Base-by-base conservation (phyloP, 2,797 vertebrate genomes). In the Mus caroli region DNA sequence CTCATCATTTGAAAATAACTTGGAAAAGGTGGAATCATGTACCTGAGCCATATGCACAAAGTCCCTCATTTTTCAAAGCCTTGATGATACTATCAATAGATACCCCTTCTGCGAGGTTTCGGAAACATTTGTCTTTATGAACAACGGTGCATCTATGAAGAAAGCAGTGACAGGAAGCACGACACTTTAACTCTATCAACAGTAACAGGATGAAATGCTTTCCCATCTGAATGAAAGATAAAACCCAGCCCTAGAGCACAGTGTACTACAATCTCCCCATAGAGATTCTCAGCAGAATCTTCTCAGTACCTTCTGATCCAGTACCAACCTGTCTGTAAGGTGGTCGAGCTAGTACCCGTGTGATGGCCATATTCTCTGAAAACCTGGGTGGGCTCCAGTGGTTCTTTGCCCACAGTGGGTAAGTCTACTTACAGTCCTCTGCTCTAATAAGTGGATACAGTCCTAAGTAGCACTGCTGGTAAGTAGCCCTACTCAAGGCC, bases 181-280 rank as follows among this genome's bases (percentile, higher is more conserved):
- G 34, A 88, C 64, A 54, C 82, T 79, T 92, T 80, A 88, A 28
- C 58, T 85, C 60, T 0, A 90, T 12, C 43, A 62, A n/a, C 26
- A 95, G 54, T 0, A 79, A 58, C 60, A 71, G 17, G 76, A 95
- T 60, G 64, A 96, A 88, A 85, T 28, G 0, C 34, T 93, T 87
- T 69, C n/a, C 34, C 10, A 60, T 34, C 43, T 88, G 15, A 80
- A 90, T 94, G 52, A 92, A 96, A 82, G 50, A 88, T 56, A 93
- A 94, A 95, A 92, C 80, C 43, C 52, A 46, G 37, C 31, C 19
- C 50, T 50, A 67, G 6, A 76, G 64, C 7, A 86, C 91, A 31
- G 19, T 91, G 26, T 73, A 8, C 88, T 94, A 52, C 50, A 80
- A 90, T n/a, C 88, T 88, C 24, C 34, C 31, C 80, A 62, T 83